Base-by-base conservation (phyloP, 1,140 invertebrate species). In the Nephotettix cincticeps region DNA sequence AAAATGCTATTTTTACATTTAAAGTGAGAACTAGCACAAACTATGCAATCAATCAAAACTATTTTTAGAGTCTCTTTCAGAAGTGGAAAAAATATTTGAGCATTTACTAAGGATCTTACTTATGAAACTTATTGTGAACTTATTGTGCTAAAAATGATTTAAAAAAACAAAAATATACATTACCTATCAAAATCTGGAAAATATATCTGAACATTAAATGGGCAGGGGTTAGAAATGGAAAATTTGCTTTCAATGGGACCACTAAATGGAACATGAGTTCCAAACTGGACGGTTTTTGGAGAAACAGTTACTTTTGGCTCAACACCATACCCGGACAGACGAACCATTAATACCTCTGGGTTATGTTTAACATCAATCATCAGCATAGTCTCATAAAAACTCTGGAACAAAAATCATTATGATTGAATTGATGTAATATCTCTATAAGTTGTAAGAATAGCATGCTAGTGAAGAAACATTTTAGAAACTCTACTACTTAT, bases 121-220 rank as follows among this genome's bases (percentile, higher is more conserved):
- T 56, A 56, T 23, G 9, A 11, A n/a, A 21, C 28, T 61, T 19
- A 47, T 47, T n/a, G n/a, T 25, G 56, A 65, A 17, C 30, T 69
- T 28, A n/a, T 72, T 73, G 77, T 80, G 82, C 82, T 76, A 27
- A 63, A 63, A 65, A 65, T 25, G 13, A 19, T 40, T 40, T 6
- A 3, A n/a, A 40, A 65, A n/a, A 9, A 36, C 63, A 65, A 30
- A 19, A 36, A n/a, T 32, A 23, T 65, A n/a, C 14, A 19, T 36
- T 11, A 65, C 63, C 29, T 58, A 71, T 83, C 80, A 28, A 83
- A 78, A 72, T 84, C 81, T 29, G 80, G 72, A 77, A 84, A 84
- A 63, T 76, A 83, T 45, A 81, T 76, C 74, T 84, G 81, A 0
- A 85, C 71, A 0, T 82, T 78, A 68, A 77, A 78, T 21, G 72